Evolutionary conservation across 1,140 invertebrate genomes (phyloP).

Genomic region (Meloidogyne hapla): DNA sequence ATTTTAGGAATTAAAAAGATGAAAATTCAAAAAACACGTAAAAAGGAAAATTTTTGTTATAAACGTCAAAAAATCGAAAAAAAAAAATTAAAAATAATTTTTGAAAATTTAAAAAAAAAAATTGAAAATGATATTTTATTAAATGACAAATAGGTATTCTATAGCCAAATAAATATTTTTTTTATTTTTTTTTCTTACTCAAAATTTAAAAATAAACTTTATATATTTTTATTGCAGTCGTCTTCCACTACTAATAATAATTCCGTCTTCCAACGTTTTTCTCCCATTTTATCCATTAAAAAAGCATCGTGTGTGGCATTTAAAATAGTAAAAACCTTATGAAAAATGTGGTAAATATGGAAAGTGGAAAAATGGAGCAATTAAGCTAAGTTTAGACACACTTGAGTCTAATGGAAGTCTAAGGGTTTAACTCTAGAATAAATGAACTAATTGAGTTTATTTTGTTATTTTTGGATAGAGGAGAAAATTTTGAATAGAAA

Average conservation of each 20-base stretch:
- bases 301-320: neutral
- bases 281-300: neutral
- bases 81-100: no score
- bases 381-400: neutral
- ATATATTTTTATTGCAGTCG: neutral
- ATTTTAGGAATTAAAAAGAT: neutral
- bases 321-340: neutral
- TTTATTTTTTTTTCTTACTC: neutral
- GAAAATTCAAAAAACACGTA: neutral
- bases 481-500: no score
- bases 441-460: neutral
- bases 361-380: neutral
- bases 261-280: neutral
- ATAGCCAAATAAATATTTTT: neutral
- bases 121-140: neutral
- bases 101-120: neutral
- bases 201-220: neutral
- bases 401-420: no score
- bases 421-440: neutral
- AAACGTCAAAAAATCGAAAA: no score
- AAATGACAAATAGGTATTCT: neutral
- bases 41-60: no score
- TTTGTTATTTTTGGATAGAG: no score
- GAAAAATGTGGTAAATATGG: constrained; percentile 3
- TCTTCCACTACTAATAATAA: neutral